These are phyloP conservation scores for Drosophila paranaensis DNA, from an alignment of 2,888 invertebrate species.

Conservation along the genomic window DNA sequence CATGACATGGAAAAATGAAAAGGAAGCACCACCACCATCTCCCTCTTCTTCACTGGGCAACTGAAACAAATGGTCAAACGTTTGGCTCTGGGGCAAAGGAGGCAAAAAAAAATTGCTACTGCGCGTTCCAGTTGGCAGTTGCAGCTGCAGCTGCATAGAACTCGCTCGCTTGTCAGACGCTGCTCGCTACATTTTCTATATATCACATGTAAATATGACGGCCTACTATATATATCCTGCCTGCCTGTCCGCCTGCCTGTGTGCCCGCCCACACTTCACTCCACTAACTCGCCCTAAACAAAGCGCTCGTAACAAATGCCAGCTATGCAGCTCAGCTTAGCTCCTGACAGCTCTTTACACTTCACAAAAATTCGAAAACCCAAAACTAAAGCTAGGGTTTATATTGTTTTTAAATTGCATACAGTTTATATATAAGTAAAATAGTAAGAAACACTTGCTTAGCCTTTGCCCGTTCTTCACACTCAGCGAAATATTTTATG, in stretches of 20 bases:
- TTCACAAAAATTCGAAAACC: not conserved
- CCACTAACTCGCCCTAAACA: constrained; percentile 1
- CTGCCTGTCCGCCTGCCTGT: not conserved
- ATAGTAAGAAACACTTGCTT: no score
- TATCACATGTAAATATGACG: constrained; percentile 70
- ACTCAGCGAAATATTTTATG: no score
- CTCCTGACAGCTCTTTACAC: constrained; percentile 26
- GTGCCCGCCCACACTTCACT: not conserved
- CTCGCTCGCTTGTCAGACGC: constrained; percentile 32
- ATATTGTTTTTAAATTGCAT: no score
- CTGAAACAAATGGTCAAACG: constrained; percentile 56
- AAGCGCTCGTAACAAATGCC: constrained; percentile 23
- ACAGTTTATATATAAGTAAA: no score
- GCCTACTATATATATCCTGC: constrained; percentile 28
- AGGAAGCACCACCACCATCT: constrained; percentile 45
- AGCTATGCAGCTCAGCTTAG: constrained; percentile 64
- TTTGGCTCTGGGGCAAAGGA: constrained; percentile 20
- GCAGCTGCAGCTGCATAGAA: constrained; percentile 30
- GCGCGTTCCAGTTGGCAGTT: constrained; percentile 26
- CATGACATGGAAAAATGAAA: constrained; percentile 82
- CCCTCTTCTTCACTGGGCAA: constrained; percentile 17
- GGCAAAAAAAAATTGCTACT: not conserved
- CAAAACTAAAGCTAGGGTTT: not conserved
- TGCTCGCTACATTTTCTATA: constrained; percentile 56
- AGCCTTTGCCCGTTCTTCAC: no score